Evolutionary conservation across 2,113 vertebrate species (phyloP).

Genomic region (Rhineura floridana): DNA sequence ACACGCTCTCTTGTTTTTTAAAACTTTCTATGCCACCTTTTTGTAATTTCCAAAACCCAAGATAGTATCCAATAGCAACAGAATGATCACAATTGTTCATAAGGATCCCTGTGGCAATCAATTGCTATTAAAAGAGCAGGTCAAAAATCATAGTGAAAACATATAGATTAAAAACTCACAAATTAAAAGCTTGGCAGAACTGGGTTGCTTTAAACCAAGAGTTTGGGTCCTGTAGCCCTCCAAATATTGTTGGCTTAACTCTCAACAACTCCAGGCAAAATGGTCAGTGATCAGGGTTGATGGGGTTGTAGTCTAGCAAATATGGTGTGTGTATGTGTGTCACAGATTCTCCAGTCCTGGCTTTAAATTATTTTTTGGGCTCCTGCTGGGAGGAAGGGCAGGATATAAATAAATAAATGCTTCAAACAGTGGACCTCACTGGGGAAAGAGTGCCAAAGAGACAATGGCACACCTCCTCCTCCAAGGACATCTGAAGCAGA

Average conservation of each 20-base stretch:
- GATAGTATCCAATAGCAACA: background rate
- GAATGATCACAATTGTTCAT: background rate
- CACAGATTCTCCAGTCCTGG: background rate
- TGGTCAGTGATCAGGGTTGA: background rate
- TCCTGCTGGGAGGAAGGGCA: too few species aligned
- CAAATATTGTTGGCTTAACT: too few species aligned
- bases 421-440: background rate
- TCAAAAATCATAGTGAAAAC: background rate
- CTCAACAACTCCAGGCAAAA: background rate
- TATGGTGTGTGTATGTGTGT: too few species aligned
- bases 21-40: background rate
- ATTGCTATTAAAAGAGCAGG: background rate
- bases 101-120: background rate
- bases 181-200: background rate
- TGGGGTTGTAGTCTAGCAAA: background rate
- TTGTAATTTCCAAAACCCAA: background rate
- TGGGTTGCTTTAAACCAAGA: too few species aligned
- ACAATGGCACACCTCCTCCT: background rate
- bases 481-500: background rate
- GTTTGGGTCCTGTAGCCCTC: too few species aligned
- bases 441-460: background rate
- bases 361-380: background rate
- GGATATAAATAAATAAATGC: too few species aligned
- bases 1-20: too few species aligned
- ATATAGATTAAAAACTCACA: background rate